Evolutionary conservation across 2,888 invertebrate species (phyloP).

Genomic region (Didymodactylos carnosus): DNA sequence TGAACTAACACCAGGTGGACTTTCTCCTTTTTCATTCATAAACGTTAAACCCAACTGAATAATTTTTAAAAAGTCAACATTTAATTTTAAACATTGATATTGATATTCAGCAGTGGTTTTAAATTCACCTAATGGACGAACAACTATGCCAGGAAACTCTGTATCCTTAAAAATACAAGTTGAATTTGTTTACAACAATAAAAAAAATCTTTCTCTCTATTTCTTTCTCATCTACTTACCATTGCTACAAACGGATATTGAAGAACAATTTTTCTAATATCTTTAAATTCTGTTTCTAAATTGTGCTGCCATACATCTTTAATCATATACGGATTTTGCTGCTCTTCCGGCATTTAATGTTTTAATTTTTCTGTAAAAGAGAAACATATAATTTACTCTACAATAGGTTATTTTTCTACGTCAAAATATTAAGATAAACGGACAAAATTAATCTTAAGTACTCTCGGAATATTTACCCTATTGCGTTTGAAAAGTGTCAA

Average conservation of each 20-base stretch:
- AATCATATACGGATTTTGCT: slow-evolving; percentile 50
- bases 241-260: slow-evolving; percentile 46
- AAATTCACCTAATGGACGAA: slow-evolving; percentile 64
- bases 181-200: background rate
- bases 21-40: slow-evolving; percentile 86
- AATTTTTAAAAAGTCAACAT: slow-evolving; percentile 87
- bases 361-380: background rate
- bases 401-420: no score
- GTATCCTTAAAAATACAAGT: slow-evolving; percentile 66
- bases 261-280: slow-evolving; percentile 55
- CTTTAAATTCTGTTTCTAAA: slow-evolving; percentile 82
- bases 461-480: no score
- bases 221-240: slow-evolving; percentile 37
- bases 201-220: no score
- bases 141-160: slow-evolving; percentile 93
- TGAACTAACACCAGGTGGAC: slow-evolving; percentile 55
- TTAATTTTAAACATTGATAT: slow-evolving; percentile 78
- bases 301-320: slow-evolving; percentile 95
- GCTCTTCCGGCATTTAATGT: slow-evolving; percentile 4
- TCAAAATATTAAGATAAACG: no score
- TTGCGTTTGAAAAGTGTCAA: no score
- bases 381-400: no score
- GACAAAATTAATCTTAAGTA: no score
- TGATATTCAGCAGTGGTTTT: slow-evolving; percentile 40
- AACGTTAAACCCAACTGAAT: slow-evolving; percentile 80